Evolutionary conservation across 2,888 invertebrate genomes (phyloP).

Genomic region (Tricholauxania praeusta): DNA sequence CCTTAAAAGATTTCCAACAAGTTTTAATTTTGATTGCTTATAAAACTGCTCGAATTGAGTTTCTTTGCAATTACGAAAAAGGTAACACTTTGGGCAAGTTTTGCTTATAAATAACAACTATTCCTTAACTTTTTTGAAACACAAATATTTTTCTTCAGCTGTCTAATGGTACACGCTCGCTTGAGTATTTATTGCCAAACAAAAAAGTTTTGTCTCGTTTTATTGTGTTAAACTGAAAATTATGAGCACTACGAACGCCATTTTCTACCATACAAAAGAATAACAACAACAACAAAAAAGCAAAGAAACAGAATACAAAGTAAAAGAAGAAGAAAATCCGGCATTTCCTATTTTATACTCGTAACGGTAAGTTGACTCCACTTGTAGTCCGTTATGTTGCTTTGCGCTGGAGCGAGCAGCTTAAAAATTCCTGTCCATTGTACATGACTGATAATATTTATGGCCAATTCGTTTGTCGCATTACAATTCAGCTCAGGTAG

Average conservation of each 20-base stretch:
- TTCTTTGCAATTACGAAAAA: too few species aligned
- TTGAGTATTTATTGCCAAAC: conserved; percentile 23
- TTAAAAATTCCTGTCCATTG: conserved; percentile 19
- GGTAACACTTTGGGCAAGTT: too few species aligned
- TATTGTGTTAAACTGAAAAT: conserved; percentile 26
- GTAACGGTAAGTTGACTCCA: neutral
- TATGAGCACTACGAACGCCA: conserved; percentile 31
- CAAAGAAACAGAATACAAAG: too few species aligned
- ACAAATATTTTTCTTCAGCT: neutral
- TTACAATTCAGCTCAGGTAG: conserved; percentile 34
- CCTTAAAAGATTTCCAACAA: too few species aligned
- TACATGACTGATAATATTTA: conserved; percentile 40
- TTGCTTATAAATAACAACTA: too few species aligned
- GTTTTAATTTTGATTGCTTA: too few species aligned
- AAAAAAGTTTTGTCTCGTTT: conserved; percentile 14
- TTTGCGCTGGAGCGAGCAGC: neutral
- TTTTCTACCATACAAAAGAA: neutral
- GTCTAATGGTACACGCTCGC: conserved; percentile 6
- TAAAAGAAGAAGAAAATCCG: neutral
- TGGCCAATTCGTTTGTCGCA: conserved; percentile 36
- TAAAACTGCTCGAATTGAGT: too few species aligned
- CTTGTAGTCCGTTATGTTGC: neutral
- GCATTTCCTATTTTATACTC: neutral
- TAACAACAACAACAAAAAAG: neutral
- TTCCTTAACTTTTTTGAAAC: too few species aligned